Evolutionary conservation across 37 sponge, comb jelly and placozoan genomes (phyloP).

Genomic region (Oscarella lobularis): DNA sequence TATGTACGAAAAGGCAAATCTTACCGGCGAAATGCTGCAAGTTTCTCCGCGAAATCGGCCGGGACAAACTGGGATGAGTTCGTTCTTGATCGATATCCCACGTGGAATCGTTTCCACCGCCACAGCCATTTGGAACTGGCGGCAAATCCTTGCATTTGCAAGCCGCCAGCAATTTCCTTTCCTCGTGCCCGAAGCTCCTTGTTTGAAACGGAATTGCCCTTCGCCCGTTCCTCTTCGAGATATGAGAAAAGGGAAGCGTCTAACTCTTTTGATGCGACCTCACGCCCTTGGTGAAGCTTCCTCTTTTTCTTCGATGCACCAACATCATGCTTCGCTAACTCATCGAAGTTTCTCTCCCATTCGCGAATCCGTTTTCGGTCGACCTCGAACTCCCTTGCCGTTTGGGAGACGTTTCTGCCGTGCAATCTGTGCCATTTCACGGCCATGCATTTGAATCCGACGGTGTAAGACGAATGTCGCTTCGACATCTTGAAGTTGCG

Average conservation of each 20-base stretch:
- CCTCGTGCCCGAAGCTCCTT: background rate
- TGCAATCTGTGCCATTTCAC: background rate
- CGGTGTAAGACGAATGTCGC: slow-evolving; percentile 12
- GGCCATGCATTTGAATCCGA: slow-evolving; percentile 15
- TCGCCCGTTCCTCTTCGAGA: background rate
- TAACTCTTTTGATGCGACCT: background rate
- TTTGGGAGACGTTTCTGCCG: background rate
- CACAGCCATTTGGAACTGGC: no score
- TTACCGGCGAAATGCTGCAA: no score
- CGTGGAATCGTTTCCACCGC: background rate
- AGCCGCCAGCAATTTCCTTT: background rate
- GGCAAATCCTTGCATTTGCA: no score
- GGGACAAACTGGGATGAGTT: background rate
- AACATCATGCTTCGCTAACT: background rate
- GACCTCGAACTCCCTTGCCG: background rate
- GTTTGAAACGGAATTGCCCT: background rate
- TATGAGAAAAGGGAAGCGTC: background rate
- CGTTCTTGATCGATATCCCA: background rate
- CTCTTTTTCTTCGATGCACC: background rate
- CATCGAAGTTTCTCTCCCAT: background rate
- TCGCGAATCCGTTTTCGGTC: background rate
- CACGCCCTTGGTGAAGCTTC: background rate
- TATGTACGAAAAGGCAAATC: no score
- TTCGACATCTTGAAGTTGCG: no score
- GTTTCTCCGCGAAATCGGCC: background rate